Percentiles rank a stretch among this genome's conserved stretches.
Conservation (phyloP, 2,113 vertebrate species). For the Engraulis encrasicolus region DNA sequence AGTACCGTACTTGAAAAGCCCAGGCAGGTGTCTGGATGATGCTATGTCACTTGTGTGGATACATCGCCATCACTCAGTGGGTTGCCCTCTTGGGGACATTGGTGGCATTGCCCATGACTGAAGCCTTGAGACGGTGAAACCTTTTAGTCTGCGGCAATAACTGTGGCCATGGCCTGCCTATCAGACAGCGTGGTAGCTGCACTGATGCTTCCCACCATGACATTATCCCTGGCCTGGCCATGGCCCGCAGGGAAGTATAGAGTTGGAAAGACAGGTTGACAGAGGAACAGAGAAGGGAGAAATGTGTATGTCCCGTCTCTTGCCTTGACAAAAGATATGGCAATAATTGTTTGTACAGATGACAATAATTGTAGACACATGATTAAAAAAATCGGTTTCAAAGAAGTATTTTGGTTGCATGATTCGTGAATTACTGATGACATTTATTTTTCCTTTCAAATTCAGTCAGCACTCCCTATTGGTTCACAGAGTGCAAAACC, state of each 20-base stretch:
- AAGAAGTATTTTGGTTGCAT: too few species aligned
- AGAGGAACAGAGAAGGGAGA: neutral
- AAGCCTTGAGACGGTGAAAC: neutral
- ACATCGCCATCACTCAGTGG: neutral
- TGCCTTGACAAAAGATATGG: too few species aligned
- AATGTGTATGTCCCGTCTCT: too few species aligned
- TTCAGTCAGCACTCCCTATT: too few species aligned
- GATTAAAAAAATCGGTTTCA: too few species aligned
- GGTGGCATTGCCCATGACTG: slow-evolving; percentile 2
- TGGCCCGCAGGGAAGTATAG: neutral
- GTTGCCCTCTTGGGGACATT: neutral
- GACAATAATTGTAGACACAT: too few species aligned
- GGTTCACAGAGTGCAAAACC: too few species aligned
- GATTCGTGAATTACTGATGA: too few species aligned
- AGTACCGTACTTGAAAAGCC: neutral
- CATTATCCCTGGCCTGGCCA: slow-evolving; percentile 8
- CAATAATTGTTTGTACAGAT: too few species aligned
- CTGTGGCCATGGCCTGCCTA: slow-evolving; percentile 13
- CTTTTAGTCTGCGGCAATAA: neutral
- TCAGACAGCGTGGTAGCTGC: neutral
- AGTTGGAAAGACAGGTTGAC: neutral
- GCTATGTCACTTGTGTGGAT: neutral
- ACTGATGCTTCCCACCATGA: neutral
- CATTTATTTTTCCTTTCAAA: too few species aligned
- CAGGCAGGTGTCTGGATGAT: neutral